A percentile compares a stretch with the other conserved stretches of the same genome.
Conservation (phyloP, 2,888 invertebrate species). For the Mimas tiliae region DNA sequence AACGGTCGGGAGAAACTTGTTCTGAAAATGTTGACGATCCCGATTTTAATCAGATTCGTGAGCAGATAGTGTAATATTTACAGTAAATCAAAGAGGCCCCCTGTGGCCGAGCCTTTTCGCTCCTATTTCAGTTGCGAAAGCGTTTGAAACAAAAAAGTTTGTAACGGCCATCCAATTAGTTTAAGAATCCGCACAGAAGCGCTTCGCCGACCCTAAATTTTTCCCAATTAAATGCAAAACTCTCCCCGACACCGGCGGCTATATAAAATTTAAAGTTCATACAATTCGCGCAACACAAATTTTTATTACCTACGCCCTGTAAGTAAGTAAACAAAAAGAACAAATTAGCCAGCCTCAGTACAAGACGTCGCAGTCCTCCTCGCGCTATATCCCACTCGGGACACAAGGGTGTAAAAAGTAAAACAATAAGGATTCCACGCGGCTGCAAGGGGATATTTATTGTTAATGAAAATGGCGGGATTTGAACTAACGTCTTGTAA, state of each 20-base stretch:
- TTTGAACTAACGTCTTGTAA: constrained; percentile 85
- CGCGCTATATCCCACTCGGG: constrained; percentile 69
- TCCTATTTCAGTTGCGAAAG: constrained; percentile 65
- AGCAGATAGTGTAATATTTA: constrained; percentile 24
- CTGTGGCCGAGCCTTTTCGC: constrained; percentile 46
- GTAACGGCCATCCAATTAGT: constrained; percentile 82
- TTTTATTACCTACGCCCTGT: constrained; percentile 81
- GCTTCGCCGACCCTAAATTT: constrained; percentile 80
- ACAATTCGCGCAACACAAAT: constrained; percentile 84
- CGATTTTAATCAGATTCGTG: constrained; percentile 24
- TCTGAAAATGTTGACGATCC: constrained; percentile 32
- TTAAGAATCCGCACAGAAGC: constrained; percentile 82
- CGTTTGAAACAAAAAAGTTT: constrained; percentile 76
- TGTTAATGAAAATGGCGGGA: constrained; percentile 85
- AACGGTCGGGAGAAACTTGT: constrained; percentile 51
- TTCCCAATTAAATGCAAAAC: constrained; percentile 84
- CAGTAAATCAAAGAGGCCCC: constrained; percentile 18
- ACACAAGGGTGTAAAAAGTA: constrained; percentile 85
- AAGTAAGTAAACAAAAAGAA: constrained; percentile 82
- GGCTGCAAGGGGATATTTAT: constrained; percentile 84
- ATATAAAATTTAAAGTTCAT: constrained; percentile 84
- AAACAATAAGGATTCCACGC: constrained; percentile 84
- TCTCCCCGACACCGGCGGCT: constrained; percentile 72
- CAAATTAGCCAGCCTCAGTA: constrained; percentile 76
- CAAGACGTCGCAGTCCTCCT: constrained; percentile 70